Percentiles rank a stretch among this genome's conserved stretches.
Conservation (phyloP, 2,888 invertebrate genomes). For the Encarsia formosa region DNA sequence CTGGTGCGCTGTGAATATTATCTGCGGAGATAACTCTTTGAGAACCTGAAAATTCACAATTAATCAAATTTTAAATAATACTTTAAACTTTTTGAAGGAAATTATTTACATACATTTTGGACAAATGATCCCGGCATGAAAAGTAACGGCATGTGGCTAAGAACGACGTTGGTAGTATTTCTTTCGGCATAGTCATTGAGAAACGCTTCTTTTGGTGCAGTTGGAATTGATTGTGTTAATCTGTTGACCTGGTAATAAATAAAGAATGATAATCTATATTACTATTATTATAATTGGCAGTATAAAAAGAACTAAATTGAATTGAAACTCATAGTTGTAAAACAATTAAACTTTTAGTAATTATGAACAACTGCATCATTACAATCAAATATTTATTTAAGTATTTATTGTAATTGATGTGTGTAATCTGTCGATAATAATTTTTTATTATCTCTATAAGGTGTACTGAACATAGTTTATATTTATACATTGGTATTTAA, state of each 20-base stretch:
- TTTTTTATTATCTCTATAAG: too few relatives aligned
- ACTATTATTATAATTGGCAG: too few relatives aligned
- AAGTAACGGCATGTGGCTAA: slow-evolving; percentile 72
- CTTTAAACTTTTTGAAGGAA: background rate
- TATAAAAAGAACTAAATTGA: too few relatives aligned
- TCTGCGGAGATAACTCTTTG: slow-evolving; percentile 62
- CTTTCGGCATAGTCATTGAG: slow-evolving; percentile 49
- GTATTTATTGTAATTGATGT: too few relatives aligned
- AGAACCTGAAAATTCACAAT: slow-evolving; percentile 54
- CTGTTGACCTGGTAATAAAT: slow-evolving; percentile 54
- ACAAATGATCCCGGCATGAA: slow-evolving; percentile 55
- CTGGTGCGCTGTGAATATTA: slow-evolving; percentile 69
- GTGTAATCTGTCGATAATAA: too few relatives aligned
- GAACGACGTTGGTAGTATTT: slow-evolving; percentile 60
- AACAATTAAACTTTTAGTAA: too few relatives aligned
- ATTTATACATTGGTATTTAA: too few relatives aligned
- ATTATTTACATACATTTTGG: slow-evolving; percentile 49
- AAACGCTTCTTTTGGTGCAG: slow-evolving; percentile 50
- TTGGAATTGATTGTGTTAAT: slow-evolving; percentile 63
- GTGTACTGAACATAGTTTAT: too few relatives aligned
- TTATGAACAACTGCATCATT: too few relatives aligned
- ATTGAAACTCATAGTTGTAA: too few relatives aligned
- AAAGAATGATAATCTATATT: too few relatives aligned
- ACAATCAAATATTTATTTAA: too few relatives aligned
- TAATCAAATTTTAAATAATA: background rate